Conservation (phyloP, 2,113 vertebrate genomes). For the Zapornia atra region DNA sequence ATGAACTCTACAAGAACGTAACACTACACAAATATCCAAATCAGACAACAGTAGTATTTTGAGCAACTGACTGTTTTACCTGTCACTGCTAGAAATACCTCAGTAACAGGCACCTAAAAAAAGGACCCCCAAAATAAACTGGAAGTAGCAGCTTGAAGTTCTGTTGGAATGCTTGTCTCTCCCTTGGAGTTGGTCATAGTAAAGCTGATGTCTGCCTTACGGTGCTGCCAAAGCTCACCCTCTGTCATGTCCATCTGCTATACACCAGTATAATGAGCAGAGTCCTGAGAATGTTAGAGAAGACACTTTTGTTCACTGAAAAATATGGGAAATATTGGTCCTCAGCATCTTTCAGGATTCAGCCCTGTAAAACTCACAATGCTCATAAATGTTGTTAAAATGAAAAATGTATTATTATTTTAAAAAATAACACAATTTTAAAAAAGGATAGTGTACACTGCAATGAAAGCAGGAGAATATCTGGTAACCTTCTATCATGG, state of each 20-base stretch:
- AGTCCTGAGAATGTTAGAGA: constrained; percentile 39
- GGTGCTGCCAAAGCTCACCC: constrained; percentile 62
- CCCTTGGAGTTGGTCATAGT: constrained; percentile 41
- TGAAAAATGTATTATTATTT: not conserved
- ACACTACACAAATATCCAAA: not conserved
- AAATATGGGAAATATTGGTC: constrained; percentile 23
- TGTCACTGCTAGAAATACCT: not conserved
- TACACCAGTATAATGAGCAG: constrained; percentile 53
- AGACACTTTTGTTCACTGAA: constrained; percentile 38
- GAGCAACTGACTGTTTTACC: not conserved
- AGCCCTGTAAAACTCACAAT: not conserved
- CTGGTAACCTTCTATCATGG: constrained; percentile 13
- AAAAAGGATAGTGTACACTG: not conserved
- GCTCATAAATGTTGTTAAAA: constrained; percentile 7
- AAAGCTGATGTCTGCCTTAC: constrained; percentile 64
- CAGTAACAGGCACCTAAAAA: constrained; percentile 4
- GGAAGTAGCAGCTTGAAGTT: constrained; percentile 56
- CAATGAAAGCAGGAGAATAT: constrained; percentile 23
- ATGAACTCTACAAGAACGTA: not conserved
- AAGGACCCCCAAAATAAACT: constrained; percentile 22
- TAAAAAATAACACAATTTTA: not conserved
- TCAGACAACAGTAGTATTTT: not conserved
- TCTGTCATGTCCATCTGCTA: constrained; percentile 71
- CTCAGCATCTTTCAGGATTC: constrained; percentile 21
- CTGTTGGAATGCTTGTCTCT: constrained; percentile 46